phyloP scores from a whole-genome alignment of 2,113 vertebrate species.

The Furnarius figulus region DNA sequence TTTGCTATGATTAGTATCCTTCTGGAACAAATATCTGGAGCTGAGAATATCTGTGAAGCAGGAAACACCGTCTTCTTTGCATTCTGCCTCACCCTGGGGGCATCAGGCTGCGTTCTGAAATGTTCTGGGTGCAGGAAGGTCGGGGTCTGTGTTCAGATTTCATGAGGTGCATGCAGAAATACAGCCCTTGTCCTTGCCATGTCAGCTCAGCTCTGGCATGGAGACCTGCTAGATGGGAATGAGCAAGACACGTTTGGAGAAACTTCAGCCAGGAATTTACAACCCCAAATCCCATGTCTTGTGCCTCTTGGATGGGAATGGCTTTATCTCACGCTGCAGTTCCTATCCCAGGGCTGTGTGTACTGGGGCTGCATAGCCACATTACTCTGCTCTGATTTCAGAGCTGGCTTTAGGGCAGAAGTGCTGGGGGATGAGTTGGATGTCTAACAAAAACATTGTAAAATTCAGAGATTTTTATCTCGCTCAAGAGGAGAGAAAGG shows the following conservation, averaged over 20 bases:
- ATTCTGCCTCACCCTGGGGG: conserved; percentile 24
- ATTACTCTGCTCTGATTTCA: background rate
- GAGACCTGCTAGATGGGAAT: background rate
- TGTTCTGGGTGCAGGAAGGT: background rate
- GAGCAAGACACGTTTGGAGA: background rate
- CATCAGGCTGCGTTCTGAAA: background rate
- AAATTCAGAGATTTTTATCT: conserved; percentile 12
- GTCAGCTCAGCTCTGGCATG: background rate
- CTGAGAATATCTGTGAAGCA: conserved; percentile 31
- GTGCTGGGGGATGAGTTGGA: background rate
- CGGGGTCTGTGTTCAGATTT: conserved; percentile 8
- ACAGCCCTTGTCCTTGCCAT: background rate
- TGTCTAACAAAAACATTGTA: background rate
- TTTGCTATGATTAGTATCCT: conserved; percentile 34
- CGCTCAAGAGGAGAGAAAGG: background rate
- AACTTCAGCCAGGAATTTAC: background rate
- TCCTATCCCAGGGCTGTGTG: background rate
- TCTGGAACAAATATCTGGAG: conserved; percentile 47
- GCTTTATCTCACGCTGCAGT: background rate
- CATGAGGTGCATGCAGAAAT: background rate
- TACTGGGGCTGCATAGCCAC: background rate
- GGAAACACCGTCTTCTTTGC: background rate
- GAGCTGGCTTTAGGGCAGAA: background rate
- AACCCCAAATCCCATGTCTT: background rate
- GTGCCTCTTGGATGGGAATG: background rate